Evolutionary conservation across 2,797 vertebrate species (phyloP), one percentile per base, ranked within the genome.

Genomic region (Pterois miles): DNA sequence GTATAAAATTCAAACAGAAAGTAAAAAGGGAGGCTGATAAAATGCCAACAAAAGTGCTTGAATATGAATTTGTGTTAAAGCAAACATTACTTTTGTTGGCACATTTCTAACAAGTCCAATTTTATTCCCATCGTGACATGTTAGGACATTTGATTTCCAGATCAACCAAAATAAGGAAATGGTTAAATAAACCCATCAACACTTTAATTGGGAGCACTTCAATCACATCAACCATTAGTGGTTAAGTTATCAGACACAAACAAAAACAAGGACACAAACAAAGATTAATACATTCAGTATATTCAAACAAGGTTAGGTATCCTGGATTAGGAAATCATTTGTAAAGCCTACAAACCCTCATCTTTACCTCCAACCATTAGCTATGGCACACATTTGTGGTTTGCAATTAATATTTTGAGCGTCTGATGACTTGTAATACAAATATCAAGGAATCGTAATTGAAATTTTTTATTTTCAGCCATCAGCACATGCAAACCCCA

Each of bases 401-500:
- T 73, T 57, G 6, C 4, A 63, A 34, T 57, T 78, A 76, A 66
- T 6, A 43, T 20, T 62, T 20, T 23, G 2, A 66, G 29, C 12
- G 27, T 60, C 5, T 43, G 20, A 70, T 81, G 66, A 71, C 50
- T 50, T 63, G 9, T 34, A 59, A 74, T 67, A 6, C 54, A 81
- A 79, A 5, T 8, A 58, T 57, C 3, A 38, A 27, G 22, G 72
- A 78, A 71, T 18, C 5, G 1, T 38, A 54, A 60, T 10, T 53
- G 7, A 82, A 27, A 33, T 13, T n/a, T 33, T 23, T 11, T 31
- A 58, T 74, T 62, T 78, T 10, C 25, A 56, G 22, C 53, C 75
- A 20, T 72, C 56, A 62, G 71, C 63, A 79, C 91, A 90, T 91
- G 91, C 89, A 80, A 87, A 83, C 65, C 23, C 57, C 2, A 20